phyloP scores from a whole-genome alignment of 2,888 invertebrate species.

The Drosophila fungiperda region DNA sequence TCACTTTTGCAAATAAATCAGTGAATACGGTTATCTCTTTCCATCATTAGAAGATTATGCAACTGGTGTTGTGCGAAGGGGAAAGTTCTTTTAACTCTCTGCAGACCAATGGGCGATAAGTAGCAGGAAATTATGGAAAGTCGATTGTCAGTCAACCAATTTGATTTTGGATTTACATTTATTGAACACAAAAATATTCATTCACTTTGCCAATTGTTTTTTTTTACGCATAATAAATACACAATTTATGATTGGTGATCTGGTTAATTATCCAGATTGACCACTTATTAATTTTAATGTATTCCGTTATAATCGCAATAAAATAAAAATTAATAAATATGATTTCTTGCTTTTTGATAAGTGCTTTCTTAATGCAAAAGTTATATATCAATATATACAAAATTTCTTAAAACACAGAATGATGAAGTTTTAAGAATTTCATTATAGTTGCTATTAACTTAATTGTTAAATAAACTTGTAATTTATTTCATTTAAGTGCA shows the following conservation, averaged over 20 bases:
- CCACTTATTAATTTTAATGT: neutral
- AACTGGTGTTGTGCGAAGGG: neutral
- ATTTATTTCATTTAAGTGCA: neutral
- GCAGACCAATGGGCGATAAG: conserved; percentile 7
- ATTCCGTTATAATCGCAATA: neutral
- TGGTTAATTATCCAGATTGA: neutral
- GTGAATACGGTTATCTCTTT: conserved; percentile 13
- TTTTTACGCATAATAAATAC: conserved; percentile 21
- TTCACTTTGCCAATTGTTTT: conserved; percentile 9
- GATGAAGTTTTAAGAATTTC: neutral
- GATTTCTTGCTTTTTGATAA: neutral
- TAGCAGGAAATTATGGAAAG: neutral
- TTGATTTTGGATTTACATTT: conserved; percentile 1
- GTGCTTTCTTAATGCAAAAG: neutral
- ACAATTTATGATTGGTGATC: conserved; percentile 4
- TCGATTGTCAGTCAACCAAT: conserved; percentile 7
- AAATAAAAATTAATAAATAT: too few species aligned
- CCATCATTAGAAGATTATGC: conserved; percentile 8
- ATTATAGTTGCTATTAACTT: too few species aligned
- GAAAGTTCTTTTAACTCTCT: conserved; percentile 23
- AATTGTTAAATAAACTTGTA: neutral
- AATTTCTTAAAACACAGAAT: neutral
- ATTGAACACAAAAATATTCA: neutral
- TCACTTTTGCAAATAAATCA: conserved; percentile 7
- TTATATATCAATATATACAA: neutral